Evolutionary conservation across 2,888 invertebrate genomes (phyloP).

Genomic region (Prenolepis imparis): DNA sequence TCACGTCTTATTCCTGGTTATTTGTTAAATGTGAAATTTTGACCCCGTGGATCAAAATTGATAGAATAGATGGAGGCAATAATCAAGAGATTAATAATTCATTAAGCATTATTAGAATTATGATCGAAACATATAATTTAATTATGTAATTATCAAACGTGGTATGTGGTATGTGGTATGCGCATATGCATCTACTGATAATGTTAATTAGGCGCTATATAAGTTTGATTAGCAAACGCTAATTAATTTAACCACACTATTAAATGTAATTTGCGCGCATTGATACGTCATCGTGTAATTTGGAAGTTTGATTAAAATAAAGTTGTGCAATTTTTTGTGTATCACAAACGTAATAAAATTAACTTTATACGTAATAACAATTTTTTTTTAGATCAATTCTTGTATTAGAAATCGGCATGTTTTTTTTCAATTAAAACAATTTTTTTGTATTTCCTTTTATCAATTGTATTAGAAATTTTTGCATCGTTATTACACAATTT

Average conservation of each 20-base stretch:
- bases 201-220: constrained; percentile 13
- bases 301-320: background rate
- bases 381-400: background rate
- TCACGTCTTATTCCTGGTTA: background rate
- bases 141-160: background rate
- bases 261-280: constrained; percentile 6
- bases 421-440: background rate
- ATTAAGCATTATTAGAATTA: constrained; percentile 2
- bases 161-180: background rate
- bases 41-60: background rate
- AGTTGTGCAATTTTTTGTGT: background rate
- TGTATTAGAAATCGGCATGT: background rate
- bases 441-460: background rate
- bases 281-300: background rate
- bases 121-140: constrained; percentile 4
- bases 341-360: background rate
- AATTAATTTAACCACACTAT: constrained; percentile 17
- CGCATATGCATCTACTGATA: background rate
- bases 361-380: background rate
- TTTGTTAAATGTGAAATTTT: background rate
- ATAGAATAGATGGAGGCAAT: background rate
- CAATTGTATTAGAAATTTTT: background rate
- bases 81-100: constrained; percentile 2
- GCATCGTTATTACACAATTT: background rate
- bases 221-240: background rate